Base-by-base conservation (phyloP, 2,888 invertebrate genomes). In the Nasonia oneida region DNA sequence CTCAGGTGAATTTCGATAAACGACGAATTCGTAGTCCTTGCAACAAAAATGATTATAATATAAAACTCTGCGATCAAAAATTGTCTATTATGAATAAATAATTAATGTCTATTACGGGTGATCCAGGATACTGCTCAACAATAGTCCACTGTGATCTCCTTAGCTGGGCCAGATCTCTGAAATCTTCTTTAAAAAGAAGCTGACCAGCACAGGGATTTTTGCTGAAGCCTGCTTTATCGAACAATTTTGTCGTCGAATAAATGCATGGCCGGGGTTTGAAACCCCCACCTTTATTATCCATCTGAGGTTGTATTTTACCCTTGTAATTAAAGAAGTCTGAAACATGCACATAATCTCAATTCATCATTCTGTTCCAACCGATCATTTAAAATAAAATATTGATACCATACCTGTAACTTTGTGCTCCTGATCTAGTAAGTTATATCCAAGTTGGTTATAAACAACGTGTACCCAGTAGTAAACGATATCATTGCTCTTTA, bases 401-500 rank as follows among this genome's bases (percentile, higher is more conserved):
- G 18, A 89, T 90, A 1, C 87, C 89, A 14, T 57, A 85, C 85
- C 82, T 39, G 94, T 95, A 95, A 86, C 94, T 93, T 75, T 95
- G 95, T 82, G 29, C 42, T 82, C 23, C 42, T 86, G 86, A n/a
- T 90, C 94, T 86, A 96, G 95, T 88, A 95, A 95, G 57, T 95
- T 94, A 90, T 96, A 96, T 0, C 97, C 97, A 57, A 96, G 92
- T 0, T 96, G 96, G 87, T 96, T 94, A 89, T 96, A 95, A 88
- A 96, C 95, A 0, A 96, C 96, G 89, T 96, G 96, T 0, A 96
- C 95, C 97, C 97, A 97, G 91, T 96, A 97, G 91, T 97, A 96
- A 33, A 97, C 93, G 6, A 94, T 94, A 90, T 97, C 97, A 0
- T 96, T 96, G 0, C 94, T 87, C 89, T 96, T 95, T 42, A 97